Percentiles rank a stretch among this genome's conserved stretches.
phyloP scores from a whole-genome alignment of 2,888 invertebrate genomes.

The Branchellion lobata region DNA sequence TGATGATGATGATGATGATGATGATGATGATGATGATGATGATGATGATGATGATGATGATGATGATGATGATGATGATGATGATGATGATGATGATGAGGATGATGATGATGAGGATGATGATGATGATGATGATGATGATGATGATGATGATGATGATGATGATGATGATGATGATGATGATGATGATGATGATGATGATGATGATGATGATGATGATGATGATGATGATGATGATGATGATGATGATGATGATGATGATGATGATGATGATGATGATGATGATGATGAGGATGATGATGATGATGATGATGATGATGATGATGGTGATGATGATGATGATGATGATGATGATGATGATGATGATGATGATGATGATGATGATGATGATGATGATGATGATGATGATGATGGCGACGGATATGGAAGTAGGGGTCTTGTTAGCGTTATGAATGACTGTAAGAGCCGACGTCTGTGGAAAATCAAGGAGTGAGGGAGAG shows the following conservation, averaged over 20 bases:
- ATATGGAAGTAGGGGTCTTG: neutral
- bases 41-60: conserved; percentile 45
- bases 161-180: conserved; percentile 23
- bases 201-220: neutral
- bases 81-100: too few relatives aligned
- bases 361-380: conserved; percentile 39
- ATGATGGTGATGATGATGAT: conserved; percentile 44
- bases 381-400: conserved; percentile 16
- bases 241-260: conserved; percentile 6
- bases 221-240: conserved; percentile 10
- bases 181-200: conserved; percentile 29
- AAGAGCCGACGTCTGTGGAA: too few relatives aligned
- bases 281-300: conserved; percentile 43
- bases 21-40: conserved; percentile 45
- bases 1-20: too few relatives aligned
- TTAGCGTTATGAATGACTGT: too few relatives aligned
- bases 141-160: conserved; percentile 38
- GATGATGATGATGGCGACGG: conserved; percentile 30
- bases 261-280: conserved; percentile 8
- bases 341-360: conserved; percentile 47
- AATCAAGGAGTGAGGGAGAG: too few relatives aligned
- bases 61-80: conserved; percentile 45
- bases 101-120: too few relatives aligned
- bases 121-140: conserved; percentile 40
- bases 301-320: conserved; percentile 44